Base-by-base conservation (phyloP, 2,797 vertebrate genomes). In the Tragopan temminckii region DNA sequence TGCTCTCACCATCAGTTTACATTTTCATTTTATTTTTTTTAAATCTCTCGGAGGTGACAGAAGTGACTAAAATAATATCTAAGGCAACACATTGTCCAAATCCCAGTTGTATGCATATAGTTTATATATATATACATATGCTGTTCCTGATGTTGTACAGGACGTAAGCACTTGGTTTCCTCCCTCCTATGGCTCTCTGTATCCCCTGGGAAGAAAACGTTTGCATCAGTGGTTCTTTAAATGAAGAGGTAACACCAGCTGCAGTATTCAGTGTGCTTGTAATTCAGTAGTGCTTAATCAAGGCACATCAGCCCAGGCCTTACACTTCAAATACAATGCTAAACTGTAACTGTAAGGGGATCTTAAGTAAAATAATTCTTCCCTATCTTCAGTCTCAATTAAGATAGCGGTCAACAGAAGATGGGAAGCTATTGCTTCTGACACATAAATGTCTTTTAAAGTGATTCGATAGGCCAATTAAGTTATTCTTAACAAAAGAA, bases 341-440 rank as follows among this genome's bases (percentile, higher is more conserved):
- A 92, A 83, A 75, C 46, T 89, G 63, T 85, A 82, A 85, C 82
- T 91, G 80, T 85, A 46, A 68, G 40, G 57, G 31, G 25, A 40
- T 63, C 76, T 74, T 82, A 85, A 85, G 93, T 87, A 77, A 67
- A 82, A 52, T 85, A 77, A 66, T 85, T 83, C 74, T 87, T 20
- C 36, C 72, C 62, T 43, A 53, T 69, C 50, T 80, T 36, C 55
- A 20, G 58, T 46, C 84, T 66, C 72, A 88, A 57, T 91, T 94
- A 94, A 88, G 64, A 33, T 19, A 85, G 48, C 52, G 74, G 48
- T 67, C 31, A 72, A 59, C 15, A 85, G 53, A 45, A 91, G 43
- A 89, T 58, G 33, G 68, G 76, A 78, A 85, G 13, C 45, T 91
- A 89, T 88, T 88, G 33, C 38, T 88, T 43, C 68, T 61, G 64